These are phyloP conservation scores for Andrena minutula DNA, from an alignment of 2,888 invertebrate genomes.

Conservation along the genomic window DNA sequence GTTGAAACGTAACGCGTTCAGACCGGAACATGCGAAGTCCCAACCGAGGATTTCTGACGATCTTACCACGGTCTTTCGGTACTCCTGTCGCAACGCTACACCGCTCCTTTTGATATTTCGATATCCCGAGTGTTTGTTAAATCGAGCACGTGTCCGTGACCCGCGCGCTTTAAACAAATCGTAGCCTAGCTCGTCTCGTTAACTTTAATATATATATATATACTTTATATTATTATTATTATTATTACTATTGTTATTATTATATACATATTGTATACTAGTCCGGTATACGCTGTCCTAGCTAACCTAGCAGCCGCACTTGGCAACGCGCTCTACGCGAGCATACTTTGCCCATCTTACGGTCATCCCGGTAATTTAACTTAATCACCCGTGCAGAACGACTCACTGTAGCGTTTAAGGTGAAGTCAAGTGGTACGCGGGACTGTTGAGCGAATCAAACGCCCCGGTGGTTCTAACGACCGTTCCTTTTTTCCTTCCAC, in stretches of 20 bases:
- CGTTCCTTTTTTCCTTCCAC: slow-evolving; percentile 12
- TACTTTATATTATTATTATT: slow-evolving; percentile 8
- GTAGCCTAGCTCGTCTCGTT: slow-evolving; percentile 42
- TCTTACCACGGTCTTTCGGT: background rate
- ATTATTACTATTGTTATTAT: slow-evolving; percentile 49
- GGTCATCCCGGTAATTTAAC: slow-evolving; percentile 57
- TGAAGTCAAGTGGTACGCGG: slow-evolving; percentile 71
- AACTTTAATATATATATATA: slow-evolving; percentile 55
- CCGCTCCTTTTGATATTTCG: background rate
- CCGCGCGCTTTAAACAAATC: slow-evolving; percentile 35
- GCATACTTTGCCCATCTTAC: slow-evolving; percentile 43
- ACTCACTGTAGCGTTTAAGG: slow-evolving; percentile 71
- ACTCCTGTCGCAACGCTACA: background rate
- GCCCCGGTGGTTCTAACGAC: slow-evolving; percentile 66
- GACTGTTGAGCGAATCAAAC: slow-evolving; percentile 77
- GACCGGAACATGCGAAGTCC: background rate
- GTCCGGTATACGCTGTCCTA: slow-evolving; percentile 83
- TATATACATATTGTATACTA: slow-evolving; percentile 78
- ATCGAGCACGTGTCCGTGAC: slow-evolving; percentile 32
- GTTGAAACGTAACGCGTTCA: background rate
- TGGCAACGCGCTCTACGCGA: slow-evolving; percentile 44
- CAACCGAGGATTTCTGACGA: background rate
- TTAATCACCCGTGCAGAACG: slow-evolving; percentile 62
- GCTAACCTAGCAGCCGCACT: slow-evolving; percentile 70
- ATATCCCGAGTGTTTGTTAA: background rate